Conservation (phyloP, 2,888 invertebrate genomes). For the Cephonodes hylas region DNA sequence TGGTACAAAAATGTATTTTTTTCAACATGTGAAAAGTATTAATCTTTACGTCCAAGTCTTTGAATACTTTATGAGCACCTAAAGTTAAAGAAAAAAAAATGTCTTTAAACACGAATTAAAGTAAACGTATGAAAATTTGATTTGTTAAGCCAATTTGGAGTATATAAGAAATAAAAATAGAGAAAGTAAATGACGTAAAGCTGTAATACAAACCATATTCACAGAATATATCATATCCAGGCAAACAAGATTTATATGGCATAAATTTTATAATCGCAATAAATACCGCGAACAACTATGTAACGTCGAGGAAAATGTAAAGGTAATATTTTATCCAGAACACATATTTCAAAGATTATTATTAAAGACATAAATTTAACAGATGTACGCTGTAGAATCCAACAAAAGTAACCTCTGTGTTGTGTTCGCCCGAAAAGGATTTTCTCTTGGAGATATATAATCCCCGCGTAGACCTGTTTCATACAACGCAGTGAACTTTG, state of each 20-base stretch:
- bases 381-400: conserved; percentile 16
- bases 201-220: background rate
- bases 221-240: background rate
- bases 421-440: conserved; percentile 26
- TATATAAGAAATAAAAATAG: too few species aligned
- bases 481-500: background rate
- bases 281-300: background rate
- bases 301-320: background rate
- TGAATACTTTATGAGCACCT: too few species aligned
- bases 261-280: background rate
- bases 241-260: background rate
- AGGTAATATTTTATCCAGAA: conserved; percentile 7
- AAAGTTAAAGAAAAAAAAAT: too few species aligned
- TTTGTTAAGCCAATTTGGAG: background rate
- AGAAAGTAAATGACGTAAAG: too few species aligned
- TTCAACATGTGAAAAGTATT: too few species aligned
- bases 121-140: too few species aligned
- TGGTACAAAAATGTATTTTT: too few species aligned
- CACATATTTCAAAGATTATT: conserved; percentile 9
- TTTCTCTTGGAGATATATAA: conserved; percentile 27
- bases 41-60: too few species aligned
- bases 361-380: conserved; percentile 32
- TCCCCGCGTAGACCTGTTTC: conserved; percentile 10
- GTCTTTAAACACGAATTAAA: too few species aligned
- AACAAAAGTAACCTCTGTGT: conserved; percentile 10